Percentiles rank a stretch among this genome's conserved stretches.
phyloP scores from a whole-genome alignment of 2,113 vertebrate genomes.

The Pteropus alecto region DNA sequence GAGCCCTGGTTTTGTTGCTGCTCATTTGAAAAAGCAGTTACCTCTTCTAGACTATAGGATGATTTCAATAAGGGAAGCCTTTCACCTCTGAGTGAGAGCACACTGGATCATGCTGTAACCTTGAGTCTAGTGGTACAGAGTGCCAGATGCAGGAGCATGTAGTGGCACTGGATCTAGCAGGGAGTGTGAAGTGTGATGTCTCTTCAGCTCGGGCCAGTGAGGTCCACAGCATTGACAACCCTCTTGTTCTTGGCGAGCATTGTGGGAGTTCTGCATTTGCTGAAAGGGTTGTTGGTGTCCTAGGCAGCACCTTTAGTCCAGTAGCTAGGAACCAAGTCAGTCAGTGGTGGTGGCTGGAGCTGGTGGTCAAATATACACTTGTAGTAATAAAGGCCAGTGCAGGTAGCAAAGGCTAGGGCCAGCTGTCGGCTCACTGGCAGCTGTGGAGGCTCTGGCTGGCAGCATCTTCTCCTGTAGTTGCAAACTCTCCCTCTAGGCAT shows the following conservation, averaged over 20 bases:
- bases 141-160: neutral
- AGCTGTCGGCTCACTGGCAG: neutral
- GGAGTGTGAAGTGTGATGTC: neutral
- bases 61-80: neutral
- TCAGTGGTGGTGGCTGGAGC: neutral
- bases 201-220: neutral
- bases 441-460: neutral
- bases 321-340: neutral
- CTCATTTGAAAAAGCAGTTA: neutral
- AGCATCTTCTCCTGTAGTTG: neutral
- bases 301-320: neutral
- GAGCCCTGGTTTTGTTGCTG: neutral
- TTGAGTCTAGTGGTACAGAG: neutral
- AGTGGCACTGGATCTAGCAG: neutral
- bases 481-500: neutral
- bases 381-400: neutral
- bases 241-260: neutral
- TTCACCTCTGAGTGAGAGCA: neutral
- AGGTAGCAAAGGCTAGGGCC: neutral
- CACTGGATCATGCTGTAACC: neutral
- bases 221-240: neutral
- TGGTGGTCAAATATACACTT: neutral
- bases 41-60: neutral
- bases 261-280: neutral
- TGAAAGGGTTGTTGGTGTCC: neutral